Percentiles rank a stretch among this genome's conserved stretches.
These are phyloP conservation scores for Hippocampus abdominalis DNA, from an alignment of 2,113 vertebrate species.

Conservation along the genomic window DNA sequence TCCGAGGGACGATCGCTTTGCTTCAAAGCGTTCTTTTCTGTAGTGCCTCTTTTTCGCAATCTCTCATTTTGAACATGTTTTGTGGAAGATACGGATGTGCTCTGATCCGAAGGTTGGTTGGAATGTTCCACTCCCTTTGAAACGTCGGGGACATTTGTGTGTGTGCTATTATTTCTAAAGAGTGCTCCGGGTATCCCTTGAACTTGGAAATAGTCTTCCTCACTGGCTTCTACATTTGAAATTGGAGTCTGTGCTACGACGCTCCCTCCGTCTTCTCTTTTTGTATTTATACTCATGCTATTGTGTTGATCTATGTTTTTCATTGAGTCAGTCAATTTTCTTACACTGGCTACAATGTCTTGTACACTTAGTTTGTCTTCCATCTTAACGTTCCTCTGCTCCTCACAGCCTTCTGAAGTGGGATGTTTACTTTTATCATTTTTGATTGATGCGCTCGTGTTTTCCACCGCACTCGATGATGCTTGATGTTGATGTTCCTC, in stretches of 20 bases:
- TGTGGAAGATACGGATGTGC: conserved; percentile 19
- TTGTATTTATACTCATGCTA: conserved; percentile 6
- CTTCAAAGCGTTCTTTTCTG: conserved; percentile 34
- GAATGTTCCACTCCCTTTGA: conserved; percentile 25
- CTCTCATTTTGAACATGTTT: conserved; percentile 16
- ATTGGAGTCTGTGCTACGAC: conserved; percentile 16
- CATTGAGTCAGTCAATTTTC: conserved; percentile 29
- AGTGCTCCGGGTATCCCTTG: conserved; percentile 32
- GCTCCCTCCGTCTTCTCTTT: conserved; percentile 24
- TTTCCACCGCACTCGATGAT: conserved; percentile 15
- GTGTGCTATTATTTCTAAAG: conserved; percentile 4
- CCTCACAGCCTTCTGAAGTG: conserved; percentile 9
- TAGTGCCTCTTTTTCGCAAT: conserved; percentile 21
- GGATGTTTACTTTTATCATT: conserved; percentile 7
- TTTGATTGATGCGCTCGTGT: conserved; percentile 10
- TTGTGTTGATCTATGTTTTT: conserved; percentile 25
- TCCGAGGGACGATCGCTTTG: conserved; percentile 16
- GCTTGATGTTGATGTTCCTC: conserved; percentile 13
- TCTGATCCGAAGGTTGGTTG: neutral
- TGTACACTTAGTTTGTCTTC: conserved; percentile 33
- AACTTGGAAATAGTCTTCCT: conserved; percentile 62
- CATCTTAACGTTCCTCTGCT: conserved; percentile 11
- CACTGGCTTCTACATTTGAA: conserved; percentile 13
- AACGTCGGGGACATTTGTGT: conserved; percentile 9
- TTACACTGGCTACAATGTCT: conserved; percentile 28